Conservation (phyloP, 2,113 vertebrate genomes). For the Odobenus rosmarus region DNA sequence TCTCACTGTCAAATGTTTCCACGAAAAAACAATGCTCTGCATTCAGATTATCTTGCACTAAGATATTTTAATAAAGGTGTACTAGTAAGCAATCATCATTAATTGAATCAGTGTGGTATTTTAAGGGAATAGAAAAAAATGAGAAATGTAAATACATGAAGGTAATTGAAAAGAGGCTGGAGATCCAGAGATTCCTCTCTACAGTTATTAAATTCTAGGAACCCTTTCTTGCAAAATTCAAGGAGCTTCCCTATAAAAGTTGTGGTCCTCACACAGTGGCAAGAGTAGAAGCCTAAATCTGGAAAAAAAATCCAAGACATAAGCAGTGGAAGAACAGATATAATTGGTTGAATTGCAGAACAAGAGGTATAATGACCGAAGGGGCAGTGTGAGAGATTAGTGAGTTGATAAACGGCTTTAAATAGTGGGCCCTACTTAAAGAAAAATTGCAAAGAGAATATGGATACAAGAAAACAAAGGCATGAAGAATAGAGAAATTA, state of each 20-base stretch:
- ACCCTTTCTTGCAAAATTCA: conserved; percentile 38
- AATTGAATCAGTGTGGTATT: not conserved
- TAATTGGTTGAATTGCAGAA: not conserved
- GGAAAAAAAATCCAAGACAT: not conserved
- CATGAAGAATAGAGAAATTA: not conserved
- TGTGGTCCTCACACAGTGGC: not conserved
- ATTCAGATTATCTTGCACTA: conserved; percentile 62
- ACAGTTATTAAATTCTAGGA: not conserved
- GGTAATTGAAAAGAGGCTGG: not conserved
- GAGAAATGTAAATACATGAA: conserved; percentile 11
- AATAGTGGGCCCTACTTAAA: not conserved
- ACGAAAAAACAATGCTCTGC: conserved; percentile 54
- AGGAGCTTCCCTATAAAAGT: not conserved
- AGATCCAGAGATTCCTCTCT: rapidly evolving
- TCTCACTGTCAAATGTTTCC: conserved; percentile 63
- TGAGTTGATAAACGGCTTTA: not conserved
- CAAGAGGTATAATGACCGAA: not conserved
- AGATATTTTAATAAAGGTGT: conserved; percentile 47
- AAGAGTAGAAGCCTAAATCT: not conserved
- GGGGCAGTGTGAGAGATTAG: not conserved
- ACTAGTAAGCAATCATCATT: not conserved
- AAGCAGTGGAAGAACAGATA: not conserved
- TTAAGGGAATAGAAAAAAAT: conserved; percentile 37
- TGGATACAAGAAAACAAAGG: not conserved
- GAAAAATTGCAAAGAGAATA: not conserved